Evolutionary conservation across 1,140 invertebrate genomes (phyloP).

Genomic region (Bombus sibiricus): DNA sequence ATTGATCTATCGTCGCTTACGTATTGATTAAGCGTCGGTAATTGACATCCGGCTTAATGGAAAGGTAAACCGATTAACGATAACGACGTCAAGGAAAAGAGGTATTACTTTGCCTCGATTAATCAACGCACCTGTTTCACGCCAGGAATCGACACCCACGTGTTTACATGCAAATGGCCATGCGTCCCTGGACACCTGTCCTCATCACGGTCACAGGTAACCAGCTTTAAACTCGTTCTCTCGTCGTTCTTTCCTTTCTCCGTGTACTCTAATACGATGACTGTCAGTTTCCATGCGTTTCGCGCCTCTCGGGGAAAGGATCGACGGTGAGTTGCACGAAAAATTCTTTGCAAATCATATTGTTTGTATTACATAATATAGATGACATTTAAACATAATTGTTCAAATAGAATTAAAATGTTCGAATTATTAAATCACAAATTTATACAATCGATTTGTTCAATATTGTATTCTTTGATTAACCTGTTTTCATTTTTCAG

Average conservation of each 20-base stretch:
- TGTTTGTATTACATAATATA: background rate
- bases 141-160: conserved; percentile 32
- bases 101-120: conserved; percentile 50
- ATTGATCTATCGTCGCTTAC: conserved; percentile 33
- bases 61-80: conserved; percentile 53
- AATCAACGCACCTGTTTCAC: conserved; percentile 55
- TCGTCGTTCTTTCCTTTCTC: background rate
- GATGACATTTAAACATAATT: no score
- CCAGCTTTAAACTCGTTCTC: conserved; percentile 37
- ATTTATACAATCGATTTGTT: background rate
- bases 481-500: background rate
- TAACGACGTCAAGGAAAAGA: conserved; percentile 48
- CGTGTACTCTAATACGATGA: background rate
- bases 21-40: conserved; percentile 48
- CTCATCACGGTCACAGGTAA: background rate
- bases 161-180: conserved; percentile 39
- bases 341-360: background rate
- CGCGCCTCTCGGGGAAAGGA: background rate
- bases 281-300: background rate
- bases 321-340: background rate
- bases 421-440: background rate
- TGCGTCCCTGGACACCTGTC: conserved; percentile 36
- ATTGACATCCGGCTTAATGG: conserved; percentile 50
- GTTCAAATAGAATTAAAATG: background rate
- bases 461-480: background rate